Percentiles rank a stretch among this genome's conserved stretches.
Conservation (phyloP, 2,888 invertebrate species). For the Entomobrya proxima region DNA sequence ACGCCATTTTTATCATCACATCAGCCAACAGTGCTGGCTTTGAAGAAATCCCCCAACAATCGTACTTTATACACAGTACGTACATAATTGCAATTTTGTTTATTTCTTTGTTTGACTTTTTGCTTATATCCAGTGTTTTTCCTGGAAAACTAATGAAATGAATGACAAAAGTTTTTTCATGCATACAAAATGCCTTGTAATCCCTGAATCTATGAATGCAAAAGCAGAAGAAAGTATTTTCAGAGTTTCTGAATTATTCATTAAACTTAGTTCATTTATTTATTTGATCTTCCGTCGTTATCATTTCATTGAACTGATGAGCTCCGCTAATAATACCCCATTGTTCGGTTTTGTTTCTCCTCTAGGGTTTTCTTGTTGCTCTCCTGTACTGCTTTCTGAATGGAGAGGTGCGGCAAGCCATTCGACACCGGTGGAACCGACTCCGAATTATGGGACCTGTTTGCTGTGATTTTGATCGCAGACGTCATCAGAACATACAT, state of each 20-base stretch:
- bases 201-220: neutral
- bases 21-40: too few species aligned
- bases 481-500: conserved; percentile 61
- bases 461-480: conserved; percentile 67
- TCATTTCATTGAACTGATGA: neutral
- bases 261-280: neutral
- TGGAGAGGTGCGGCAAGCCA: conserved; percentile 91
- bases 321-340: neutral
- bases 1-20: too few species aligned
- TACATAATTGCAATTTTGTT: too few species aligned
- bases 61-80: too few species aligned
- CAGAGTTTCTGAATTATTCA: conserved; percentile 8
- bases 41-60: too few species aligned
- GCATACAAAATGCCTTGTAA: neutral
- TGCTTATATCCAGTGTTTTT: neutral
- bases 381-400: conserved; percentile 95
- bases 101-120: neutral
- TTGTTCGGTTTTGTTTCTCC: conserved; percentile 59
- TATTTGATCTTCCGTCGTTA: neutral
- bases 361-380: conserved; percentile 92
- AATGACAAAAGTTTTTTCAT: conserved; percentile 36
- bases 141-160: neutral
- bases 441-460: conserved; percentile 82
- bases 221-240: neutral
- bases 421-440: conserved; percentile 87